A percentile compares a stretch with the other conserved stretches of the same genome.
phyloP scores from a whole-genome alignment of 2,113 vertebrate species.

The Origma solitaria region DNA sequence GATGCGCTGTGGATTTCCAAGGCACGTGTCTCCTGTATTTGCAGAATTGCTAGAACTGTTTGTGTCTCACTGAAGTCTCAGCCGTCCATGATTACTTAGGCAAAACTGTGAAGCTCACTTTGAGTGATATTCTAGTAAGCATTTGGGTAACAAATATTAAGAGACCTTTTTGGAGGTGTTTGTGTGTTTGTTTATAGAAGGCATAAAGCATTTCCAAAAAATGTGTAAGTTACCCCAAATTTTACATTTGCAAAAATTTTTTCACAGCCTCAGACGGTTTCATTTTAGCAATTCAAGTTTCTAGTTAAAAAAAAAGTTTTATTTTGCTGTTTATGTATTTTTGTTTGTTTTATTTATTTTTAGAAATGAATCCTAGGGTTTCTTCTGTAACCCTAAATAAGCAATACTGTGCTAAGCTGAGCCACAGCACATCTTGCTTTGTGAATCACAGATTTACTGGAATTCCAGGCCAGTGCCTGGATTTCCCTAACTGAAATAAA shows the following conservation, averaged over 20 bases:
- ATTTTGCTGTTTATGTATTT: neutral
- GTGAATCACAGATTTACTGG: neutral
- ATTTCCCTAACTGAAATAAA: neutral
- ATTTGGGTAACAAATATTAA: neutral
- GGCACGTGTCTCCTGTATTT: accelerated
- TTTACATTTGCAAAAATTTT: neutral
- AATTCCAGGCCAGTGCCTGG: neutral
- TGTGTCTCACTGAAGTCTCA: neutral
- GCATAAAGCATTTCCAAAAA: neutral
- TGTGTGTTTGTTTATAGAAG: neutral
- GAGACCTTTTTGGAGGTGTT: neutral
- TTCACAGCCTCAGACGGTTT: neutral
- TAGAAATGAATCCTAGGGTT: neutral
- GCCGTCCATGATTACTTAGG: accelerated
- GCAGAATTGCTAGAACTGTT: neutral
- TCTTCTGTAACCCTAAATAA: neutral
- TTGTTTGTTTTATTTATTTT: neutral
- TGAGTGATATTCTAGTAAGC: neutral
- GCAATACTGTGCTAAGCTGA: neutral
- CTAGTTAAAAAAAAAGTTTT: neutral
- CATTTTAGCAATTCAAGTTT: neutral
- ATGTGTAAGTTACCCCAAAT: neutral
- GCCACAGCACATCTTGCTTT: neutral
- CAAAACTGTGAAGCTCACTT: neutral
- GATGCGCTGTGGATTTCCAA: neutral